Evolutionary conservation across 2,888 invertebrate species (phyloP).

Genomic region (Eumacrocentrus americanus): DNA sequence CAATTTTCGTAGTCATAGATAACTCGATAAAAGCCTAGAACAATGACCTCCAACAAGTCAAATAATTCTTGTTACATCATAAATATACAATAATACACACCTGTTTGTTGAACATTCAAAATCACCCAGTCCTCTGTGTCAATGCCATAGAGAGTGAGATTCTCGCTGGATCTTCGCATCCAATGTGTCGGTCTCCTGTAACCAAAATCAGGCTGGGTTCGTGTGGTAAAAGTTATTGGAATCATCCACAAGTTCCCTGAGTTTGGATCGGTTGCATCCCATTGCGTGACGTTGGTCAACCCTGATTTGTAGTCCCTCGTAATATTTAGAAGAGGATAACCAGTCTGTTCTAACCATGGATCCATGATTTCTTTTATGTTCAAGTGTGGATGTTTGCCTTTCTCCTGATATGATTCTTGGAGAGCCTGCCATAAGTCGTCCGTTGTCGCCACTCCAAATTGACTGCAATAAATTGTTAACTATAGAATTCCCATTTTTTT

Average conservation of each 20-base stretch:
- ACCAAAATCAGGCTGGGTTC: conserved; percentile 60
- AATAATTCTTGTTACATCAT: conserved; percentile 26
- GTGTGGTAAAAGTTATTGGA: conserved; percentile 64
- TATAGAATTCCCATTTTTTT: conserved; percentile 15
- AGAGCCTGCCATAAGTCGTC: conserved; percentile 41
- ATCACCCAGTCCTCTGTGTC: conserved; percentile 45
- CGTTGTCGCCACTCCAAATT: conserved; percentile 36
- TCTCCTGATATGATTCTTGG: conserved; percentile 32
- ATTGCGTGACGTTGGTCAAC: conserved; percentile 36
- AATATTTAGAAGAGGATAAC: conserved; percentile 59
- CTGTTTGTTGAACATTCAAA: conserved; percentile 53
- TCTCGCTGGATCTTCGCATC: conserved; percentile 43
- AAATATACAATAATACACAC: too few relatives aligned
- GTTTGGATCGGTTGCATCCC: conserved; percentile 9
- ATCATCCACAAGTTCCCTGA: conserved; percentile 51
- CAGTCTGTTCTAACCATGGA: conserved; percentile 62
- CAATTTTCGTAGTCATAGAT: conserved; percentile 72
- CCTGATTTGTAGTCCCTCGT: conserved; percentile 43
- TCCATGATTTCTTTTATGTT: conserved; percentile 40
- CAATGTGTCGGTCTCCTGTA: conserved; percentile 64
- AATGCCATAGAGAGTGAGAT: conserved; percentile 48
- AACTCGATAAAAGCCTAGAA: conserved; percentile 58
- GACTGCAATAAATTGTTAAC: conserved; percentile 32
- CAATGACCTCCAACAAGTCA: conserved; percentile 2
- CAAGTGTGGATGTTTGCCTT: conserved; percentile 49